Evolutionary conservation across 1,140 invertebrate species (phyloP).

Genomic region (Panonychus citri): DNA sequence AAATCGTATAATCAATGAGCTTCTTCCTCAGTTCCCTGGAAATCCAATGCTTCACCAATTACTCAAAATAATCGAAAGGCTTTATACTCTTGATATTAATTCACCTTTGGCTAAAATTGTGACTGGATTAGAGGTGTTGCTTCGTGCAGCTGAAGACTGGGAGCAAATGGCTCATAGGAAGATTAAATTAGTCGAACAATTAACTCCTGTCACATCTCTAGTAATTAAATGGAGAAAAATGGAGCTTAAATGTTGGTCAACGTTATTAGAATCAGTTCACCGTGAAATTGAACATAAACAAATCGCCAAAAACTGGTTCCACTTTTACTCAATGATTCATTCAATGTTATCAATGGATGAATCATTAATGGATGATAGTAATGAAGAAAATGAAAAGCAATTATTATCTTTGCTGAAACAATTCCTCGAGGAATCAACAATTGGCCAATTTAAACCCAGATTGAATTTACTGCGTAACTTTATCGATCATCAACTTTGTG

Average conservation of each 20-base stretch:
- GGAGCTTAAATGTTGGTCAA: slow-evolving; percentile 40
- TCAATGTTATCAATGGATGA: slow-evolving; percentile 3
- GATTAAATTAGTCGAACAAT: slow-evolving; percentile 48
- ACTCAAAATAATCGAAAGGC: slow-evolving; percentile 4
- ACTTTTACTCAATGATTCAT: slow-evolving; percentile 42
- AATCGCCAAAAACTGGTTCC: slow-evolving; percentile 62
- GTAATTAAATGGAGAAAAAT: slow-evolving; percentile 75
- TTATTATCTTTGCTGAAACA: slow-evolving; percentile 31
- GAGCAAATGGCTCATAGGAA: slow-evolving; percentile 64
- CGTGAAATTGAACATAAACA: slow-evolving; percentile 1
- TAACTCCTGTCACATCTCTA: slow-evolving; percentile 43
- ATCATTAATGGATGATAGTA: slow-evolving; percentile 10
- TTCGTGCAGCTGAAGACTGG: slow-evolving; percentile 57
- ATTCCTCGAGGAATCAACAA: slow-evolving; percentile 57
- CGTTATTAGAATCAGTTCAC: slow-evolving; percentile 15
- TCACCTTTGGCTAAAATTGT: slow-evolving; percentile 65
- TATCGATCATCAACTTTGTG: slow-evolving; percentile 17
- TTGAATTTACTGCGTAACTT: slow-evolving; percentile 52
- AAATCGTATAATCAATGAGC: slow-evolving; percentile 9
- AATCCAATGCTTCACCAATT: slow-evolving; percentile 7
- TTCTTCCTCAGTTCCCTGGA: slow-evolving; percentile 7
- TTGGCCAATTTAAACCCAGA: slow-evolving; percentile 57
- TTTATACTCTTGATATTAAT: slow-evolving; percentile 43
- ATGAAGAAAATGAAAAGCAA: slow-evolving; percentile 15
- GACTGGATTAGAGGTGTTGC: slow-evolving; percentile 63